Evolutionary conservation across 37 sponge, comb jelly and placozoan genomes (phyloP).

Genomic region (Theonella swinhoei): DNA sequence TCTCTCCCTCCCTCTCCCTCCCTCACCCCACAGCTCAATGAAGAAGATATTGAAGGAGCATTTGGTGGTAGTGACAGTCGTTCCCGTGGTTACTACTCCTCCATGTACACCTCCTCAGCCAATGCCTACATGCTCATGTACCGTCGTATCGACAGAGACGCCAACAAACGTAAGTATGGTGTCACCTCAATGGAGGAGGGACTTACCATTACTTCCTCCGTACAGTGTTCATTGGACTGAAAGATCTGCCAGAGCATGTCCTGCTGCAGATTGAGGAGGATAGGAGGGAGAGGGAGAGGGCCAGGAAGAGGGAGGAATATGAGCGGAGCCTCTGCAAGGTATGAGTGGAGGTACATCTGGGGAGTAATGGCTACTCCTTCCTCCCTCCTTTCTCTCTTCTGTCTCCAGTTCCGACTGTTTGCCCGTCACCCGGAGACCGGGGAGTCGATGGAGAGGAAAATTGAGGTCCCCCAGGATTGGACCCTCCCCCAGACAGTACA

Average conservation of each 20-base stretch:
- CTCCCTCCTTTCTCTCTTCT: neutral
- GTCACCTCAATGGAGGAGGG: too few relatives aligned
- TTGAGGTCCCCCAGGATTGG: constrained; percentile 82
- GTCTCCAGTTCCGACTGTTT: constrained; percentile 75
- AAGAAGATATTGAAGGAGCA: constrained; percentile 74
- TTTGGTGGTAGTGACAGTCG: constrained; percentile 73
- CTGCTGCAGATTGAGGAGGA: constrained; percentile 50
- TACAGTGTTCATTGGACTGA: too few relatives aligned
- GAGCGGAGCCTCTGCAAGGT: constrained; percentile 86
- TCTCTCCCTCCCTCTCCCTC: neutral
- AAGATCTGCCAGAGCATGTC: constrained; percentile 75
- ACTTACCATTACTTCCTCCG: too few relatives aligned
- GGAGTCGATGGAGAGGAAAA: constrained; percentile 48
- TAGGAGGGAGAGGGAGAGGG: constrained; percentile 27
- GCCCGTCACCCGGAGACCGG: constrained; percentile 61
- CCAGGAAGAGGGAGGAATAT: constrained; percentile 52
- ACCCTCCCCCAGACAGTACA: constrained; percentile 57
- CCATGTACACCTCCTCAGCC: constrained; percentile 83
- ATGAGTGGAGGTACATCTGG: constrained; percentile 10
- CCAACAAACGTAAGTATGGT: constrained; percentile 74
- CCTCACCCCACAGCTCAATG: too few relatives aligned
- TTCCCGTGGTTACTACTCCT: constrained; percentile 76
- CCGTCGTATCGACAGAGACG: constrained; percentile 52
- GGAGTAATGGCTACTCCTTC: neutral
- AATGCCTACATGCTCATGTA: constrained; percentile 99